Evolutionary conservation across 2,113 vertebrate genomes (phyloP).

Genomic region (Ginglymostoma cirratum): DNA sequence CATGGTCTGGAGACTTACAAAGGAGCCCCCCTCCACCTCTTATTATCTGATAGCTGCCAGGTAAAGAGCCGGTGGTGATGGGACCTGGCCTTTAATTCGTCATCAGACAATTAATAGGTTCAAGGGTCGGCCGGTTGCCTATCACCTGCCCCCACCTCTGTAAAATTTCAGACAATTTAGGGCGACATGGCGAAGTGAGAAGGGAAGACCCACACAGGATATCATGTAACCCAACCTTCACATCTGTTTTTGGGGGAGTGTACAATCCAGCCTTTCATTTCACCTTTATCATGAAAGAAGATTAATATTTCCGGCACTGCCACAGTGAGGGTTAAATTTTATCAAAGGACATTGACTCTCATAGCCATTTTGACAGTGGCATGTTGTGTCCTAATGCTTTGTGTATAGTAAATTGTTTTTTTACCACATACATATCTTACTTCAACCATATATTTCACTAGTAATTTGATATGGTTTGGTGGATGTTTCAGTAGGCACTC

Average conservation of each 20-base stretch:
- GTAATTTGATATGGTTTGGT: constrained; percentile 5
- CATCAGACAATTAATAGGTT: neutral
- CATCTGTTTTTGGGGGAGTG: neutral
- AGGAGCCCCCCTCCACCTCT: neutral
- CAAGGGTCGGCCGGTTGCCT: neutral
- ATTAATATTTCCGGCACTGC: neutral
- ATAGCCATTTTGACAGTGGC: neutral
- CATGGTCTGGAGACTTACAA: neutral
- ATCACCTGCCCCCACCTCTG: neutral
- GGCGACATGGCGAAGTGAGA: neutral
- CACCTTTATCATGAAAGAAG: neutral
- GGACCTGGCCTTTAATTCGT: neutral
- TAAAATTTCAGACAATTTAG: neutral
- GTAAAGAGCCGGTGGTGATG: neutral
- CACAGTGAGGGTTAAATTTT: neutral
- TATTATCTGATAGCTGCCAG: neutral
- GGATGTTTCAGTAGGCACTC: neutral
- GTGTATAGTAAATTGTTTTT: neutral
- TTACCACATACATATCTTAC: too few species aligned
- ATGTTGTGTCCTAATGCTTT: neutral
- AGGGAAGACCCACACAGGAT: neutral
- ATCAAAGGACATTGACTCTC: neutral
- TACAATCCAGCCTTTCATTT: neutral
- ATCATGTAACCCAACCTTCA: neutral
- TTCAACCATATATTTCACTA: neutral